Evolutionary conservation across 2,888 invertebrate species (phyloP), one percentile per base, ranked within the genome.

Genomic region (Zele albiditarsus): DNA sequence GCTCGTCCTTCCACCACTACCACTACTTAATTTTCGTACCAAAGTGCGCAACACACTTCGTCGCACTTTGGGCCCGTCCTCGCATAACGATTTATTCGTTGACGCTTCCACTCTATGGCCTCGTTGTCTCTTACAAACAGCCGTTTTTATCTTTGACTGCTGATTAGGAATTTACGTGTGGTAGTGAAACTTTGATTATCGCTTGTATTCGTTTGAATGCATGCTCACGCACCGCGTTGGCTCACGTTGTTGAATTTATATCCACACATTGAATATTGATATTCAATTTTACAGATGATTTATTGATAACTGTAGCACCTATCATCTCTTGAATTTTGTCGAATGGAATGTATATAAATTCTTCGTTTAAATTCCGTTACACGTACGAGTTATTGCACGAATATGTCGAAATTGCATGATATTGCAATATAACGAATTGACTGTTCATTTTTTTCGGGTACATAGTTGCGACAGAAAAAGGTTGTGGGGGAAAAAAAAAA

Each of bases 1-100:
- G 65, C 49, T 60, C 14, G 38, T 46, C 31, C 66, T 67, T 16
- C 46, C 28, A n/a, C 46, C 63, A 71, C 83, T 78, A 49, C 84
- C 81, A 63, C 82, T 80, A 77, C 86, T 86, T 72, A 87, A 77
- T 53, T 83, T 82, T 38, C 85, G 82, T 20, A 86, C 84, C 49
- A 87, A 78, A 67, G 79, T 81, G 31, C 83, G 82, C 77, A 87
- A 65, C 20, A 80, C 75, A 68, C 80, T 75, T 14, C 73, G 76
- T 25, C 77, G 73, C 66, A 49, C 72, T 57, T 28, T 77, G 23
- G 75, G 67, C 72, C 69, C 80, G 75, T 79, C 80, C 74, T 78
- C 73, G 67, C 75, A 75, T 75, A 67, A 73, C 60, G 62, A 70
- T 66, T 53, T 53, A 53, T 76, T 75, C 65, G 63, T 65, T 73